These are phyloP conservation scores for Coleophora deauratella DNA, from an alignment of 2,888 invertebrate genomes.

Conservation along the genomic window DNA sequence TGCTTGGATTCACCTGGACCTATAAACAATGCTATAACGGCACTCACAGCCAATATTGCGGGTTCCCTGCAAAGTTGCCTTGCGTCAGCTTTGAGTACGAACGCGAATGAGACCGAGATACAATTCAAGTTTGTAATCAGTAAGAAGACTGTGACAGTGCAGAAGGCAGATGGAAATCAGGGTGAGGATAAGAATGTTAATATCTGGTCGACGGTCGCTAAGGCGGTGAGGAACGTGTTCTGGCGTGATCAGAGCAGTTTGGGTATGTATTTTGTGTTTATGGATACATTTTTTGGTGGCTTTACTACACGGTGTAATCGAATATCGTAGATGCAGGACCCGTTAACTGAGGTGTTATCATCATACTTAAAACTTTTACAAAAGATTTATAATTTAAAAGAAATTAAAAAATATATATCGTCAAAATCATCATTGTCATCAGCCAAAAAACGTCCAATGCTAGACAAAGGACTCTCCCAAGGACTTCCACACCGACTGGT, in stretches of 20 bases:
- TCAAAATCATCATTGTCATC: too few relatives aligned
- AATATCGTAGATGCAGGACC: too few relatives aligned
- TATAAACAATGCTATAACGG: slow-evolving; percentile 44
- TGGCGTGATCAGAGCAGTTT: slow-evolving; percentile 46
- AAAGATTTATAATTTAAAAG: too few relatives aligned
- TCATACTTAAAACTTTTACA: too few relatives aligned
- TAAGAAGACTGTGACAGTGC: slow-evolving; percentile 54
- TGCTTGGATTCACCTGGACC: slow-evolving; percentile 45
- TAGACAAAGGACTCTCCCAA: too few relatives aligned
- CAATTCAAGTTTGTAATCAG: slow-evolving; percentile 65
- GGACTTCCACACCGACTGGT: too few relatives aligned
- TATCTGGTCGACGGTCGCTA: slow-evolving; percentile 60
- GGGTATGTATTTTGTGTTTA: slow-evolving; percentile 28
- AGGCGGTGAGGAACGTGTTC: slow-evolving; percentile 59
- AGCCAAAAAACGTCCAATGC: too few relatives aligned
- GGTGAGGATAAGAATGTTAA: slow-evolving; percentile 47
- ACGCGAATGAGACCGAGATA: slow-evolving; percentile 60
- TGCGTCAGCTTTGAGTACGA: slow-evolving; percentile 43
- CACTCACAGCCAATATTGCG: slow-evolving; percentile 52
- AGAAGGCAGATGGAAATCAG: slow-evolving; percentile 35
- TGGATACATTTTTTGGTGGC: too few relatives aligned
- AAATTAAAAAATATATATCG: too few relatives aligned
- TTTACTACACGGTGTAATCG: too few relatives aligned
- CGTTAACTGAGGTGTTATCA: too few relatives aligned
- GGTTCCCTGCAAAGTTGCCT: slow-evolving; percentile 56